phyloP scores from a whole-genome alignment of 2,797 vertebrate genomes.

The Allobates femoralis region DNA sequence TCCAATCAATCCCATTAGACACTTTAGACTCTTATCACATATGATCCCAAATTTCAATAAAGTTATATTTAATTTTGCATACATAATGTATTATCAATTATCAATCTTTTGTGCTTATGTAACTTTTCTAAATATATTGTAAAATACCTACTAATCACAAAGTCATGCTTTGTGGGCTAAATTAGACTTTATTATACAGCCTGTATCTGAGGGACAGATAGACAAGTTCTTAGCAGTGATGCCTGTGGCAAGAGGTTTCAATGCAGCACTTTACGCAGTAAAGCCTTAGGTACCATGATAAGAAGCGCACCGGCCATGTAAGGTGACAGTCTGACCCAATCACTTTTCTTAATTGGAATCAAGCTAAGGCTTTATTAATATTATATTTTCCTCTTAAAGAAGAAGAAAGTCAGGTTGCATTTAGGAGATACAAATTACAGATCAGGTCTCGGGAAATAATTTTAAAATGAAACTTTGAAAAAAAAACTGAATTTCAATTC shows the following conservation, averaged over 20 bases:
- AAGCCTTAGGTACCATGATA: constrained; percentile 8
- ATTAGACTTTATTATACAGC: constrained; percentile 8
- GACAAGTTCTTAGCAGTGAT: constrained; percentile 75
- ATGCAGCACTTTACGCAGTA: constrained; percentile 58
- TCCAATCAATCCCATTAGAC: no score
- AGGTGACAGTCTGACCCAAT: constrained; percentile 82
- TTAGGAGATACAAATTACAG: background rate
- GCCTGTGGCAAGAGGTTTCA: constrained; percentile 72
- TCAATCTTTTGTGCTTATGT: background rate
- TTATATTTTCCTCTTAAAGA: background rate
- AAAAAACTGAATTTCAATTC: background rate
- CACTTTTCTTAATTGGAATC: constrained; percentile 97
- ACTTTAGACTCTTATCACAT: no score
- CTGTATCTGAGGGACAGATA: constrained; percentile 57
- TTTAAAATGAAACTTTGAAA: background rate
- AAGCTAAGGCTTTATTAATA: constrained; percentile 77
- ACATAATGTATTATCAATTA: background rate
- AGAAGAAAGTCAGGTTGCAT: constrained; percentile 3
- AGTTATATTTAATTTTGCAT: no score
- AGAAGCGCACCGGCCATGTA: background rate
- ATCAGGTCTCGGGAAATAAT: background rate
- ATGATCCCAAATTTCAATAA: no score
- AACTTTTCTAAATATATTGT: background rate
- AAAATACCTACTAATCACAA: background rate
- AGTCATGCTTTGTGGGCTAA: background rate